Evolutionary conservation across 1,140 invertebrate species (phyloP).

Genomic region (Drosophila oshimai): DNA sequence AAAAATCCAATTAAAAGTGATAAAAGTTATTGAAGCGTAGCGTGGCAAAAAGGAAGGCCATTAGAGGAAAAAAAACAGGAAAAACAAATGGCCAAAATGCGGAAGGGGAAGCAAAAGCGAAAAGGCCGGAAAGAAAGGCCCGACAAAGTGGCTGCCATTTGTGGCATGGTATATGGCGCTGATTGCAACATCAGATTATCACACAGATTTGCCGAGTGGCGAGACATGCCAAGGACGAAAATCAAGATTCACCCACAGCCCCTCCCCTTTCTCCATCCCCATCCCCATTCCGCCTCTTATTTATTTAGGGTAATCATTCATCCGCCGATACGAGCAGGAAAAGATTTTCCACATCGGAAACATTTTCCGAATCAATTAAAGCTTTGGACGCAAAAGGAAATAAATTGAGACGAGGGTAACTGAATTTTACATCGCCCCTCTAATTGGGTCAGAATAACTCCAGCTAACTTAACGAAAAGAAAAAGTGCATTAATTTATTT

Average conservation of each 20-base stretch:
- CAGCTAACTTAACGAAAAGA: too few relatives aligned
- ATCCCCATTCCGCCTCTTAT: neutral
- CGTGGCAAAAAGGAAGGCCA: constrained; percentile 15
- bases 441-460: constrained; percentile 16
- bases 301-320: constrained; percentile 22
- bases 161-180: constrained; percentile 45
- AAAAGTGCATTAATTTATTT: too few relatives aligned
- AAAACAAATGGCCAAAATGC: constrained; percentile 52
- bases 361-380: constrained; percentile 70
- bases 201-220: constrained; percentile 42
- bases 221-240: constrained; percentile 7
- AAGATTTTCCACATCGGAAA: constrained; percentile 24
- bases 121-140: constrained; percentile 20
- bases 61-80: constrained; percentile 4
- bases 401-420: constrained; percentile 15
- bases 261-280: too few relatives aligned
- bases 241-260: neutral
- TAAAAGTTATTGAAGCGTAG: constrained; percentile 77
- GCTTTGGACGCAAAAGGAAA: neutral
- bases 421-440: neutral
- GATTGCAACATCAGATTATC: constrained; percentile 70
- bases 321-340: constrained; percentile 15
- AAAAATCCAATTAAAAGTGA: constrained; percentile 81
- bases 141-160: constrained; percentile 70
- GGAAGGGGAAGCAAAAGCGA: constrained; percentile 21